Evolutionary conservation across 1,140 invertebrate genomes (phyloP), one percentile per base, ranked within the genome.

Genomic region (Trialeurodes vaporariorum): DNA sequence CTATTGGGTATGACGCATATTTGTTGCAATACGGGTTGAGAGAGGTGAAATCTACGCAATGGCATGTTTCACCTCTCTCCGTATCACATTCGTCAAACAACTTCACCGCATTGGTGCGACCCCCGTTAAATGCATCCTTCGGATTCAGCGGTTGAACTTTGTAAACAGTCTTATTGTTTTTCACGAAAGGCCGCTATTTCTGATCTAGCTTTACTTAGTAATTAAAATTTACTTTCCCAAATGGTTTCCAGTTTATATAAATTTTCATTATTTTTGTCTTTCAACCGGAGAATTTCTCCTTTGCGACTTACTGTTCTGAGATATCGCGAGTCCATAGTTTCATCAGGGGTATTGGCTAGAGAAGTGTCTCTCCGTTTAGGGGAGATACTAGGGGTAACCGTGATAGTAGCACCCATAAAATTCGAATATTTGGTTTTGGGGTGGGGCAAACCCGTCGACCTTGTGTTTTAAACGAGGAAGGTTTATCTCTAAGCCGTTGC

Each of bases 11-110:
- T n/a, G n/a, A n/a, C n/a, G n/a, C n/a, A n/a, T n/a, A n/a, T n/a
- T n/a, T n/a, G n/a, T n/a, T n/a, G n/a, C n/a, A n/a, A 24, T 67
- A 76, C 17, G 74, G 78, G 67, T 79, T 78, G 1, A 79, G 68
- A 22, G 72, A 75, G 26, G 71, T 74, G 58, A 79, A 73, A 70
- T 79, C 77, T 1, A 74, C 26, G 65, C 77, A 78, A 67, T 59
- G n/a, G n/a, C n/a, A n/a, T n/a, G n/a, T n/a, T n/a, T n/a, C n/a
- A n/a, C n/a, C n/a, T n/a, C n/a, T n/a, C 25, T 66, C 61, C 17
- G 58, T 62, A 64, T 64, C 12, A 13, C 22, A 21, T 69, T 75
- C 71, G 63, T 75, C 71, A 59, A 73, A 72, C 9, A 71, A 24
- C 17, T 61, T 61, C 13, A 65, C 24, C 2, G 5, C 17, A 26